These are phyloP conservation scores for Andrena cerasifolii DNA, from an alignment of 1,140 invertebrate genomes.

Conservation along the genomic window DNA sequence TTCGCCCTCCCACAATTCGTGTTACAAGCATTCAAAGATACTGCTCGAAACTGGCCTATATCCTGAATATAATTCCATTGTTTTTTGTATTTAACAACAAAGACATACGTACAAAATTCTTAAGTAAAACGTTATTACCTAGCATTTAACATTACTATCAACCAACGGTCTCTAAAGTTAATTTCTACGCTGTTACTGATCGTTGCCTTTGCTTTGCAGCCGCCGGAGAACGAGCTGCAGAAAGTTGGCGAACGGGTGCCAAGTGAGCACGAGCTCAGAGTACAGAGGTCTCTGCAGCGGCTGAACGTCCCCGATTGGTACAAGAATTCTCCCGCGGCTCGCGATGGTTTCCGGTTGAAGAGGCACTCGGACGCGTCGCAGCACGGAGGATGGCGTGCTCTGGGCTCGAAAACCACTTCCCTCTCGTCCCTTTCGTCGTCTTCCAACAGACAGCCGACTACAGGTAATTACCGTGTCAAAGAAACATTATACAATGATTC, in stretches of 20 bases:
- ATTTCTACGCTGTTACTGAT: not conserved
- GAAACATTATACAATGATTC: too few species aligned
- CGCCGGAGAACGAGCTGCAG: constrained; percentile 95
- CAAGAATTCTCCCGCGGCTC: constrained; percentile 90
- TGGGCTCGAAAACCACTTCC: constrained; percentile 90
- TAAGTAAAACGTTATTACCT: too few species aligned
- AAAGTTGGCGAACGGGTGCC: constrained; percentile 90
- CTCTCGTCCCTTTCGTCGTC: constrained; percentile 85
- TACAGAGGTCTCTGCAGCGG: constrained; percentile 95
- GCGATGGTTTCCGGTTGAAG: constrained; percentile 86
- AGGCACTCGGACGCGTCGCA: constrained; percentile 87
- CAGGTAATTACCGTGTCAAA: constrained; percentile 68
- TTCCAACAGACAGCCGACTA: constrained; percentile 80
- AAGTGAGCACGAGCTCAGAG: constrained; percentile 95
- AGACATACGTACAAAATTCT: too few species aligned
- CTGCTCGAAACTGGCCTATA: too few species aligned
- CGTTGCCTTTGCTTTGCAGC: constrained; percentile 83
- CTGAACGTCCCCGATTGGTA: constrained; percentile 98
- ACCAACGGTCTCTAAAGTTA: too few species aligned
- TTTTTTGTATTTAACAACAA: too few species aligned
- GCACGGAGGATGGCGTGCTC: constrained; percentile 87
- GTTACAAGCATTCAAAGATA: not conserved
- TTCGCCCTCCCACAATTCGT: not conserved
- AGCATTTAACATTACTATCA: not conserved
- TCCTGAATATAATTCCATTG: too few species aligned